These are phyloP conservation scores for Xenops minutus DNA, from an alignment of 2,797 vertebrate species.

Conservation along the genomic window DNA sequence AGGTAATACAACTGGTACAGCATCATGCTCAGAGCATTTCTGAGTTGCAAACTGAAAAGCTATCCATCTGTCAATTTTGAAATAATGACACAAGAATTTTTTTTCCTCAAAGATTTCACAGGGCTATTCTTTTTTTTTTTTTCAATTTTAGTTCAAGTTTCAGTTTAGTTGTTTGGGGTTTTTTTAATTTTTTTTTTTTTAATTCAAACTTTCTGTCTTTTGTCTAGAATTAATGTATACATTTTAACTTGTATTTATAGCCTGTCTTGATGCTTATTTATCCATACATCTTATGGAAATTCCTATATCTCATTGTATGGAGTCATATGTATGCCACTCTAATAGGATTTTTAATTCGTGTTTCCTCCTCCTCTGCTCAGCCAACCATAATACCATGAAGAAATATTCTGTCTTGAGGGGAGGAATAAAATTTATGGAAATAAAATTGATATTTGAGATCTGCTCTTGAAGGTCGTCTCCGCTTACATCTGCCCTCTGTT, in stretches of 20 bases:
- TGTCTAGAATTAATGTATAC: neutral
- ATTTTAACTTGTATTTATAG: neutral
- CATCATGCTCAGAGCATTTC: neutral
- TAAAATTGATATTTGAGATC: neutral
- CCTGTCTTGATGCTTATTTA: neutral
- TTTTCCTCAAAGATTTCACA: neutral
- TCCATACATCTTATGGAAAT: neutral
- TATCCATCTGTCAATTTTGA: neutral
- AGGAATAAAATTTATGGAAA: neutral
- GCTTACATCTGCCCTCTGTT: neutral
- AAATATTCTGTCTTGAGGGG: slow-evolving; percentile 6
- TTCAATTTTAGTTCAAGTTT: neutral
- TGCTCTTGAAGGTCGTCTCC: neutral
- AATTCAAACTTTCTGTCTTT: neutral
- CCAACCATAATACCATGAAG: neutral
- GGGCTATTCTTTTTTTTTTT: neutral
- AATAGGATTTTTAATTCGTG: neutral
- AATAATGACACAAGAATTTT: neutral
- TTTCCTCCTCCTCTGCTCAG: slow-evolving; percentile 1
- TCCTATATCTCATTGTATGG: neutral
- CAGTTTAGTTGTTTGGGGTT: accelerated
- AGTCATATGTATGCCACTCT: neutral
- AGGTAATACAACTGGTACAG: neutral
- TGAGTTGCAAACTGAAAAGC: neutral
- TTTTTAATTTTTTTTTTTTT: neutral